Base-by-base conservation (phyloP, 2,113 vertebrate genomes). In the Psilopogon haemacephalus region DNA sequence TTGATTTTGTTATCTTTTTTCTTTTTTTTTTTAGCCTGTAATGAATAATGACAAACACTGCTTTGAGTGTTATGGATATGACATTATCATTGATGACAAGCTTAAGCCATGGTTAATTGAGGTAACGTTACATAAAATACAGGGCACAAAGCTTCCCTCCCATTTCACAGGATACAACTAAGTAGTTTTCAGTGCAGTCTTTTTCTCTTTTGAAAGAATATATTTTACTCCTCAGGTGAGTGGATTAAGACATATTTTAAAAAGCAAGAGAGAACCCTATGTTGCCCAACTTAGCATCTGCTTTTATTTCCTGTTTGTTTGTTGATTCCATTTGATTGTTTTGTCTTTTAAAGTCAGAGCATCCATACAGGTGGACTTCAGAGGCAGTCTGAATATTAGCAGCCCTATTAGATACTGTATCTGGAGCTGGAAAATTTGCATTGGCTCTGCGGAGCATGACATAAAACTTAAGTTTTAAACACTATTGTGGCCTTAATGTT, bases 1-100 rank as follows among this genome's bases (percentile, higher is more conserved):
- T 55, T 86, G 7, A 16, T 0, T 75, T 70, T 33, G 48, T 38
- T 44, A 42, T 23, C 14, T 81, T 37, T 46, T 26, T 2, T 78
- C 50, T 48, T 73, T 81, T 37, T 46, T 26, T 2, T 78, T 54
- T 48, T 73, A 70, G 99, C 98, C 99, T 6, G 99, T 99, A 90
- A 99, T 99, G 98, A 99, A 99, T 97, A 99, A 99, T 14, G 99
- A 99, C 97, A 99, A 99, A 83, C 99, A 99, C 96, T 99, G 99
- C 97, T 99, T 99, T 52, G 99, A 99, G 73, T 99, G 99, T 93
- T 99, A 99, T 3, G 99, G 99, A 27, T 99, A 99, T 64, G 99
- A 99, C 96, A 99, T 99, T 97, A 99, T 99, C 88, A 99, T 99
- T 20, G 99, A 99, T 59, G 99, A 99, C 97, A 98, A 97, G 94